Evolutionary conservation across 2,797 vertebrate species (phyloP).

Genomic region (Ctenopoma multispine): DNA sequence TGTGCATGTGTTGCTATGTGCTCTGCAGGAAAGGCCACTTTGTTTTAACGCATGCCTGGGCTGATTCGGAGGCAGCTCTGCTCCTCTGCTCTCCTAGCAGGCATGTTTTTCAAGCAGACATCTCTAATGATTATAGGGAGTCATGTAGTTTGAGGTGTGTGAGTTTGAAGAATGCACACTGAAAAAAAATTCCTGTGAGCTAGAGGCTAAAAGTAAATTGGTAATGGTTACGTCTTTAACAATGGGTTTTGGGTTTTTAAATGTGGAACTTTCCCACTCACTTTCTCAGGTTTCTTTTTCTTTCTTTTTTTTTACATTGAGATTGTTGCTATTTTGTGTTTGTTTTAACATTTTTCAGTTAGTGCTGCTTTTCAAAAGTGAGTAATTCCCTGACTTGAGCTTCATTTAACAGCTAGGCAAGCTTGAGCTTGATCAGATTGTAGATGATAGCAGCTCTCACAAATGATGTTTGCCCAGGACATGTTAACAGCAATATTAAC

Average conservation of each 20-base stretch:
- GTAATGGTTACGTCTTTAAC: constrained; percentile 22
- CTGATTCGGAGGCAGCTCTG: constrained; percentile 78
- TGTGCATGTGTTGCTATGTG: constrained; percentile 57
- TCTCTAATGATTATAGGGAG: constrained; percentile 82
- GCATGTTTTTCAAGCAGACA: constrained; percentile 80
- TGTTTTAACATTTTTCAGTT: constrained; percentile 13
- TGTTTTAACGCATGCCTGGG: constrained; percentile 85
- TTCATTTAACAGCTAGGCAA: constrained; percentile 63
- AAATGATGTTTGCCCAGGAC: constrained; percentile 67
- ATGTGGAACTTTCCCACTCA: not conserved
- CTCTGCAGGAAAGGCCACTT: constrained; percentile 74
- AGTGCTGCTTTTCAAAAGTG: constrained; percentile 32
- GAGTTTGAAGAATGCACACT: constrained; percentile 39
- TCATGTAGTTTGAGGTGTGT: constrained; percentile 64
- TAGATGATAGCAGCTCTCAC: constrained; percentile 55
- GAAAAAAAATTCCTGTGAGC: constrained; percentile 26
- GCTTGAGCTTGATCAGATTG: constrained; percentile 65
- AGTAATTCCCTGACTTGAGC: constrained; percentile 44
- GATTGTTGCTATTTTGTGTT: not conserved
- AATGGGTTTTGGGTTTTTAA: not conserved
- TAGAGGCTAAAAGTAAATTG: constrained; percentile 14
- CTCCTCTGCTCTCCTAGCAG: constrained; percentile 74
- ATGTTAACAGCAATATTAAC: constrained; percentile 68
- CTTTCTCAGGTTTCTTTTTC: not conserved
- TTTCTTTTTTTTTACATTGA: constrained; percentile 10